phyloP scores from a whole-genome alignment of 2,888 invertebrate species.

The Melanotus villosus region DNA sequence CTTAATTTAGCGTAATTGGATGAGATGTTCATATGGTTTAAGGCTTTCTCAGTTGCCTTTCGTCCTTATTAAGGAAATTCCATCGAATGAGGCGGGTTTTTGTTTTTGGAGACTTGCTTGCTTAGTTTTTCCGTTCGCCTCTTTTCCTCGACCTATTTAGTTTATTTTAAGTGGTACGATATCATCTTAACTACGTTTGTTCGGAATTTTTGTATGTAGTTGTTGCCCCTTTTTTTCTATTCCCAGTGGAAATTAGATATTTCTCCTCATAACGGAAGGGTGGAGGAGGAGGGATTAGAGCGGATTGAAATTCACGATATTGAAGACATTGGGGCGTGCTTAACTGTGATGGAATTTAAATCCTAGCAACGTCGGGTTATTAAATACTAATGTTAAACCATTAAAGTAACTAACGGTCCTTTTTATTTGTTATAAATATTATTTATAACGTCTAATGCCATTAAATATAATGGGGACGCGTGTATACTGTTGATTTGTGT shows the following conservation, averaged over 20 bases:
- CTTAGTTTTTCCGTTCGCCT: conserved; percentile 3
- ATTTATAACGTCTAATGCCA: conserved; percentile 7
- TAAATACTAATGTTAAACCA: conserved; percentile 5
- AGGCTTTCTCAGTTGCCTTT: conserved; percentile 16
- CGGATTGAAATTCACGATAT: too few relatives aligned
- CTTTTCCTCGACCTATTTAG: conserved; percentile 33
- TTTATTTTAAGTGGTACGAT: conserved; percentile 24
- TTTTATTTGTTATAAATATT: conserved; percentile 19
- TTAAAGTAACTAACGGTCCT: not conserved
- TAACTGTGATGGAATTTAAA: not conserved
- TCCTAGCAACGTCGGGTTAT: not conserved
- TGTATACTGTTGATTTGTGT: conserved; percentile 18
- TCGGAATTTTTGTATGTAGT: too few relatives aligned
- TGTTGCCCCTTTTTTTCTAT: too few relatives aligned
- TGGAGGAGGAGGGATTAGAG: too few relatives aligned
- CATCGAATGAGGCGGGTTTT: conserved; percentile 8
- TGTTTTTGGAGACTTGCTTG: conserved; percentile 13
- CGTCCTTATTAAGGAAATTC: conserved; percentile 31
- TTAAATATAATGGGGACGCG: conserved; percentile 15
- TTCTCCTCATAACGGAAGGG: too few relatives aligned
- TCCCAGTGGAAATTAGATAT: too few relatives aligned
- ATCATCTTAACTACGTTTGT: conserved; percentile 27
- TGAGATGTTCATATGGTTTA: conserved; percentile 40
- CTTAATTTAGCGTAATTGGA: conserved; percentile 41
- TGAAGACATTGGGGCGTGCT: too few relatives aligned